These are phyloP conservation scores for Nipponia nippon DNA, from an alignment of 2,113 vertebrate genomes.

Conservation along the genomic window DNA sequence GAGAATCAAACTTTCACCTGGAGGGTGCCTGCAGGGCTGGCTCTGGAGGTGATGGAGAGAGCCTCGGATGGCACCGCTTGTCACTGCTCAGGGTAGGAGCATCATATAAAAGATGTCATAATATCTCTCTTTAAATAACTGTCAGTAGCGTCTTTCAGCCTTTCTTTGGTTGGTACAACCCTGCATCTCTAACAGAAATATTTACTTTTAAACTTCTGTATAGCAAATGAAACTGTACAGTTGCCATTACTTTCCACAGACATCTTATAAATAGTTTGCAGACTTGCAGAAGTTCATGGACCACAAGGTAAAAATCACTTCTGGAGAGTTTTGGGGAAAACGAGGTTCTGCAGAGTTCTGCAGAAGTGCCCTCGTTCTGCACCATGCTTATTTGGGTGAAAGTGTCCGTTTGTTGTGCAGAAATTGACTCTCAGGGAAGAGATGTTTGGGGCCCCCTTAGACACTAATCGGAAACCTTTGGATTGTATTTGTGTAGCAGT, in stretches of 20 bases:
- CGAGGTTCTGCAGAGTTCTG: neutral
- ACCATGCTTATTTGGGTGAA: neutral
- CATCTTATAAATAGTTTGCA: neutral
- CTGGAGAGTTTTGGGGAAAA: neutral
- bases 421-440: neutral
- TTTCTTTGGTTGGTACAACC: neutral
- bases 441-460: neutral
- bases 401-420: neutral
- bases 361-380: neutral
- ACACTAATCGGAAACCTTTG: neutral
- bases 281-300: neutral
- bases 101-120: neutral
- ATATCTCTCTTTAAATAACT: neutral
- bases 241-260: neutral
- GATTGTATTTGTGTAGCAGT: neutral
- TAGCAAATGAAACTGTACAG: neutral
- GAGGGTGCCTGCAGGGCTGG: neutral
- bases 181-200: neutral
- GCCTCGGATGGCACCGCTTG: fast-evolving
- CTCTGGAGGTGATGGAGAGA: neutral
- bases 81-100: neutral
- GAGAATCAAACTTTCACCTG: neutral
- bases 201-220: neutral
- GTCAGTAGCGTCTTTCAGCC: neutral
- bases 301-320: neutral